phyloP scores from a whole-genome alignment of 1,140 invertebrate genomes.

The Lasioglossum albipes region DNA sequence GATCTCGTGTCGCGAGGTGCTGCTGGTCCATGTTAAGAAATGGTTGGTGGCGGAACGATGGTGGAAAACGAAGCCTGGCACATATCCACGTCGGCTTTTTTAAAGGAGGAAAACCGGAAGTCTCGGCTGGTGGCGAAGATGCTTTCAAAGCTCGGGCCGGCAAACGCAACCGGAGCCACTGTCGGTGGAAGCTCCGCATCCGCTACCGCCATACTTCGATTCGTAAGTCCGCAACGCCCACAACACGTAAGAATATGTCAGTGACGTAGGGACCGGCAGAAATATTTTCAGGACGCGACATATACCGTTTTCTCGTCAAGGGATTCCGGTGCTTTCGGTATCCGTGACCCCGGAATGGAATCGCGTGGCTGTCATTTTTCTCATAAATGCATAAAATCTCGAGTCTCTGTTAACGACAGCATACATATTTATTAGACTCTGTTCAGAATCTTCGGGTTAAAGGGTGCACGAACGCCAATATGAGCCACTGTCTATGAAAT shows the following conservation, averaged over 20 bases:
- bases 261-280: conserved; percentile 44
- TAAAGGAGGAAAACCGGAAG: conserved; percentile 75
- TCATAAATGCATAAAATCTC: too few relatives aligned
- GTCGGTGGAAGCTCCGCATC: conserved; percentile 74
- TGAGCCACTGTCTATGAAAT: too few relatives aligned
- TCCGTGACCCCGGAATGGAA: background rate
- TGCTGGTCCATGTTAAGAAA: conserved; percentile 17
- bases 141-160: conserved; percentile 71
- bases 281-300: background rate
- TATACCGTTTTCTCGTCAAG: background rate
- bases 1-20: conserved; percentile 20
- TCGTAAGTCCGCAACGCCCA: conserved; percentile 73
- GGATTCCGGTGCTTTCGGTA: background rate
- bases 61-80: conserved; percentile 56
- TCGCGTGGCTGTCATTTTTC: background rate
- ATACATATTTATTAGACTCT: too few relatives aligned
- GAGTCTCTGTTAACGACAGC: too few relatives aligned
- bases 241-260: conserved; percentile 51
- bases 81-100: conserved; percentile 72
- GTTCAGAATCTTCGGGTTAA: too few relatives aligned
- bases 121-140: conserved; percentile 76
- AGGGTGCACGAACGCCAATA: too few relatives aligned
- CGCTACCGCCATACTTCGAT: conserved; percentile 76
- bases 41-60: conserved; percentile 32
- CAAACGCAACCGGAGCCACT: conserved; percentile 69